Evolutionary conservation across 92 coral and sea anemone species (phyloP), one percentile per base, ranked within the genome.

Genomic region (Galaxea fascicularis): DNA sequence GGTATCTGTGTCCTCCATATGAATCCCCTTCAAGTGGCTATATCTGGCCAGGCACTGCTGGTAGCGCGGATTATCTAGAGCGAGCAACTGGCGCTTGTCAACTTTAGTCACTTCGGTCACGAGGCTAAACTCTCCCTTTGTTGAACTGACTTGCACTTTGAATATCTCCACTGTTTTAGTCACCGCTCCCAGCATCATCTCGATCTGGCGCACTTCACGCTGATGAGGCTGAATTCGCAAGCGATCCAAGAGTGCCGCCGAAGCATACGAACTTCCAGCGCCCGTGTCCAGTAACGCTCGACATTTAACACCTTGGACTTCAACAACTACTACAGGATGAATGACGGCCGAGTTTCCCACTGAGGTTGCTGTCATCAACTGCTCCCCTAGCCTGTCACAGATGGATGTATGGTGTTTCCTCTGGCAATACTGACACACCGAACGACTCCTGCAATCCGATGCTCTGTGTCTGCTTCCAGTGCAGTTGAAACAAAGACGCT

Each of bases 401-500:
- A n/a, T 84, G 39, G 93, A 89, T 7, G 89, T 84, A 52, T 89
- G 93, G 70, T 89, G 89, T 51, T 73, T 86, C 16, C 53, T 30
- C 45, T 89, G 77, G 77, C 92, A 89, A 24, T n/a, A 82, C 79
- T 51, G 72, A 57, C 92, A 89, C 30, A 22, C 24, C 54, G 39
- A 17, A 17, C 65, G 66, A 49, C 85, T 74, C 35, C 35, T 77
- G 82, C 92, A 89, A 17, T 89, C 86, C 18, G 64, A 62, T 10
- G 92, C 92, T 4, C 84, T 16, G 56, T 84, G 92, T 15, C 70
- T 76, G 16, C 46, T 16, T 13, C 83, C 84, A 20, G 92, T 82
- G 74, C 92, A 88, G 66, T 88, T 88, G 60, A 88, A 88, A 83
- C 92, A 88, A 15, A 82, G 57, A 24, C 76, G 64, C 51, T 89